Base-by-base conservation (phyloP, 1,140 invertebrate genomes). In the Phthorimaea operculella region DNA sequence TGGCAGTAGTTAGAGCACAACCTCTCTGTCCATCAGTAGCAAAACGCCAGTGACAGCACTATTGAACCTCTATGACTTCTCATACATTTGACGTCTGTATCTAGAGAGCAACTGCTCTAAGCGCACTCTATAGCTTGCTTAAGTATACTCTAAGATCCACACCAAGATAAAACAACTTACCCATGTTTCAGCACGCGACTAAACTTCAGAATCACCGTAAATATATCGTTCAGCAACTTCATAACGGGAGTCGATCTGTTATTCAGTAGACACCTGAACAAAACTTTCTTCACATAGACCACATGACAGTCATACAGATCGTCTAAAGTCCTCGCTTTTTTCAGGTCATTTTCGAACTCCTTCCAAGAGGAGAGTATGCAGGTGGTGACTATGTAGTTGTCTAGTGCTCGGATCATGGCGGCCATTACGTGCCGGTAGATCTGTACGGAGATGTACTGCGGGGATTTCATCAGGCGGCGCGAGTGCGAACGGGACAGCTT, bases 301-400 rank as follows among this genome's bases (percentile, higher is more conserved):
- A 90, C 89, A 60, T 94, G 92, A 16, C 88, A 88, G 10, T 87
- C 78, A 61, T 93, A 92, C 21, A 93, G 77, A 52, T 90, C 87
- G 67, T 93, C 92, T 0, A 93, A 68, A 4, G 90, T 91, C 6
- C 85, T 80, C 0, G 89, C 89, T 42, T 86, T 84, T 59, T 87
- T 79, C 8, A 93, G 68, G 66, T 90, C 89, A 50, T 88, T 88
- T 66, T 92, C 89, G 52, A 93, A 92, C 45, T 89, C 86, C 2
- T 86, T 86, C 92, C 92, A 94, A 15, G 90, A 91, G 0, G 87
- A 86, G 42, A 91, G 88, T 4, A 93, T 80, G 6, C 92, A 92
- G 50, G 89, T 91, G 4, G 90, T 90, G 0, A 90, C 90, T 42
- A 93, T 83, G 70, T 93, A 92, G 73, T 90, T 92, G 63, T 92